phyloP scores from a whole-genome alignment of 2,888 invertebrate genomes.

The Ochropacha duplaris region DNA sequence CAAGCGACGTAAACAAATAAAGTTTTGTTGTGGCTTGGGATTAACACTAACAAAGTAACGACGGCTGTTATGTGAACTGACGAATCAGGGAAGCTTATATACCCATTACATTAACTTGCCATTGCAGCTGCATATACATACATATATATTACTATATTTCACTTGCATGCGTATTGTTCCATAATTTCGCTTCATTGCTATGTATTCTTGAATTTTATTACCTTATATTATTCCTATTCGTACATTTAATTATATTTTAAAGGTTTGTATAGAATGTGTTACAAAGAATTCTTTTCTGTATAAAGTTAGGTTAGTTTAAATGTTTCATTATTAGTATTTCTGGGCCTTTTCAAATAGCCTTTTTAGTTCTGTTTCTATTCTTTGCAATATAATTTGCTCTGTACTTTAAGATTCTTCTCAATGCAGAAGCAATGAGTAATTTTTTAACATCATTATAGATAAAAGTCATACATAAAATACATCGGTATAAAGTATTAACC shows the following conservation, averaged over 20 bases:
- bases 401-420: constrained; percentile 53
- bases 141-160: too few relatives aligned
- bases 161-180: constrained; percentile 48
- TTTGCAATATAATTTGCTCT: constrained; percentile 10
- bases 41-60: constrained; percentile 51
- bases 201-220: too few relatives aligned
- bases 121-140: constrained; percentile 80
- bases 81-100: constrained; percentile 50
- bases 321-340: constrained; percentile 22
- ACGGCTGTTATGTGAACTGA: constrained; percentile 46
- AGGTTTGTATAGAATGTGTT: too few relatives aligned
- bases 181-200: constrained; percentile 28
- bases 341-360: constrained; percentile 8
- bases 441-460: constrained; percentile 13
- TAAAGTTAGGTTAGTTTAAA: constrained; percentile 13
- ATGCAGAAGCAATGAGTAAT: constrained; percentile 78
- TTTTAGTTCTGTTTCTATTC: constrained; percentile 25
- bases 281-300: not conserved
- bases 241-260: too few relatives aligned
- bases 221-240: too few relatives aligned
- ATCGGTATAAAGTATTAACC: constrained; percentile 43
- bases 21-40: constrained; percentile 83
- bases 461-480: constrained; percentile 8
- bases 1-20: constrained; percentile 44
- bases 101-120: constrained; percentile 53